Evolutionary conservation across 1,140 invertebrate genomes (phyloP), one percentile per base, ranked within the genome.

Genomic region (Drosophila punjabiensis): DNA sequence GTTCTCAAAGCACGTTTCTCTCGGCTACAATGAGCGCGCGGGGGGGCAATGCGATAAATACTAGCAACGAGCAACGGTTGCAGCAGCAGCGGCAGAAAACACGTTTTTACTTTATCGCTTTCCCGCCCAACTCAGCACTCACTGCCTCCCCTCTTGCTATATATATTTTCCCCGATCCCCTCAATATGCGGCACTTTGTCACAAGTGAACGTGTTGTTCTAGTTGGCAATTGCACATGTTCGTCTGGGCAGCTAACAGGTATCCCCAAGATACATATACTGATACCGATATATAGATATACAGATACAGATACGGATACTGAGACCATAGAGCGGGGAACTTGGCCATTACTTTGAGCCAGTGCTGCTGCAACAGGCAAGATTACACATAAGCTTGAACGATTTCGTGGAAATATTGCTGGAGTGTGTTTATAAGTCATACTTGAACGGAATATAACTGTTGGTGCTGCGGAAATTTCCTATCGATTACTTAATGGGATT

Each of bases 191-290:
- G 81, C 66, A 76, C 77, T 69, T 81, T 90, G 85, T 88, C 85
- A 67, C 86, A 90, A 81, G 78, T 86, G 86, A 89, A 90, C 85
- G 86, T 89, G 85, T 78, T 88, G 85, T 89, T 89, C 85, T 90
- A 89, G 82, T 89, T 89, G 85, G 86, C 82, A 82, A 82, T 90
- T 88, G 86, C 78, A 90, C 78, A 86, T 79, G 85, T 89, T 80
- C 53, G 71, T 65, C 61, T 64, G 75, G 63, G 55, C 67, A 63
- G 65, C 75, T 62, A 77, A 78, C 76, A 79, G 75, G 66, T 79
- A 79, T 63, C 64, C 67, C 76, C 59, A 18, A 66, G 67, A 74
- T 65, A 79, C 60, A 73, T 16, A 59, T 45, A 64, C 20, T 47
- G 43, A 68, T 59, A 78, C 53, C 48, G 47, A 75, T 75, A 75